These are phyloP conservation scores for Cydia amplana DNA, from an alignment of 1,140 invertebrate species.

Conservation along the genomic window DNA sequence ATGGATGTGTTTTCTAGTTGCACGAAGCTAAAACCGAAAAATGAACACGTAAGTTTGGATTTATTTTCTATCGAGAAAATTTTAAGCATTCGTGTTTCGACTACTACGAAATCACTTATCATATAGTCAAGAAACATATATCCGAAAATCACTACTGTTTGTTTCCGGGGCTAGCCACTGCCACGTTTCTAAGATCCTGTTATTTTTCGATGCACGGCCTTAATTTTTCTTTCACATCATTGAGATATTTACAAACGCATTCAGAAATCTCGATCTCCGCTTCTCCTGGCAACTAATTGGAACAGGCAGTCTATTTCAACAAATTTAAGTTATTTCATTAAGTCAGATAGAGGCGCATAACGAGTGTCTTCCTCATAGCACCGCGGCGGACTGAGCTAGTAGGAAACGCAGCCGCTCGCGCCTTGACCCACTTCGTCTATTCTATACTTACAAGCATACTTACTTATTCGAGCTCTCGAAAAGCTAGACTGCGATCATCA, in stretches of 20 bases:
- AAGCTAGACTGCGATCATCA: conserved; percentile 41
- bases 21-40: too few species aligned
- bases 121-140: too few species aligned
- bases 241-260: not conserved
- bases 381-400: conserved; percentile 41
- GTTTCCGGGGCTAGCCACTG: too few species aligned
- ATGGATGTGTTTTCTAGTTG: too few species aligned
- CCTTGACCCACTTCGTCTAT: conserved; percentile 67
- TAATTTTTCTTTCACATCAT: not conserved
- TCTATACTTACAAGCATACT: conserved; percentile 44
- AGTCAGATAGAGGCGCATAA: conserved; percentile 54
- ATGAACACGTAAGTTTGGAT: too few species aligned
- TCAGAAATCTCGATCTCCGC: conserved; percentile 15
- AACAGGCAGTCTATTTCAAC: conserved; percentile 45
- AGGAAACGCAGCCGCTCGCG: conserved; percentile 64
- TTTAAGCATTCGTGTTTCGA: too few species aligned
- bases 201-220: too few species aligned
- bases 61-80: too few species aligned
- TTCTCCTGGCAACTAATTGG: not conserved
- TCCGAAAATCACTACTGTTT: too few species aligned
- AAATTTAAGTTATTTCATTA: too few species aligned
- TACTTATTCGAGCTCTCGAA: conserved; percentile 40
- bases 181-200: too few species aligned
- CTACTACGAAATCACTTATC: too few species aligned
- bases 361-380: conserved; percentile 63